Conservation (phyloP, 2,888 invertebrate genomes). For the Drosophila paranaensis region DNA sequence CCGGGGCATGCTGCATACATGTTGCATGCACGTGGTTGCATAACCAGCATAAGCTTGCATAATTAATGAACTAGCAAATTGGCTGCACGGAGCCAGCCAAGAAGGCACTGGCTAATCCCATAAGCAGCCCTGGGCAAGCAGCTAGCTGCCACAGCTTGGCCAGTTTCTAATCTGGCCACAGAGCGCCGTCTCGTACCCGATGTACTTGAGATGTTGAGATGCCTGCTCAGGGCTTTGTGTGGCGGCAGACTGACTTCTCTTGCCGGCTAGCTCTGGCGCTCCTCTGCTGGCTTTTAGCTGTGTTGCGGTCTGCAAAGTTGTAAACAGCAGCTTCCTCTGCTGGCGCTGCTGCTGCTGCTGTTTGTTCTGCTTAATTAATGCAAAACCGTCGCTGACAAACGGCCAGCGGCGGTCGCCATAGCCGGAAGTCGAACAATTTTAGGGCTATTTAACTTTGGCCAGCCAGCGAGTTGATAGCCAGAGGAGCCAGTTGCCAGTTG, state of each 20-base stretch:
- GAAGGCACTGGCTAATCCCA: conserved; percentile 8
- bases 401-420: conserved; percentile 65
- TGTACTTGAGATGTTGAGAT: conserved; percentile 2
- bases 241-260: background rate
- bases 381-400: conserved; percentile 67
- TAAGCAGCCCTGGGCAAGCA: conserved; percentile 5
- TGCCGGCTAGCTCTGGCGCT: background rate
- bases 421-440: conserved; percentile 77
- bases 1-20: background rate
- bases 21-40: background rate
- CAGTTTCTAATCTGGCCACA: background rate
- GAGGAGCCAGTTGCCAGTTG: conserved; percentile 33
- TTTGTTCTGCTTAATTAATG: conserved; percentile 55
- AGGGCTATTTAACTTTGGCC: conserved; percentile 77
- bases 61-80: conserved; percentile 9
- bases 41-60: conserved; percentile 9
- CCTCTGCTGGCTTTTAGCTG: background rate
- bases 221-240: background rate
- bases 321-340: conserved; percentile 16
- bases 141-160: no score
- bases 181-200: background rate
- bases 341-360: conserved; percentile 6
- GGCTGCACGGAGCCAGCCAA: background rate
- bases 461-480: conserved; percentile 44
- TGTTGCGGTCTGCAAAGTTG: conserved; percentile 52